Evolutionary conservation across 2,113 vertebrate species (phyloP), one percentile per base, ranked within the genome.

Genomic region (Bos taurus): DNA sequence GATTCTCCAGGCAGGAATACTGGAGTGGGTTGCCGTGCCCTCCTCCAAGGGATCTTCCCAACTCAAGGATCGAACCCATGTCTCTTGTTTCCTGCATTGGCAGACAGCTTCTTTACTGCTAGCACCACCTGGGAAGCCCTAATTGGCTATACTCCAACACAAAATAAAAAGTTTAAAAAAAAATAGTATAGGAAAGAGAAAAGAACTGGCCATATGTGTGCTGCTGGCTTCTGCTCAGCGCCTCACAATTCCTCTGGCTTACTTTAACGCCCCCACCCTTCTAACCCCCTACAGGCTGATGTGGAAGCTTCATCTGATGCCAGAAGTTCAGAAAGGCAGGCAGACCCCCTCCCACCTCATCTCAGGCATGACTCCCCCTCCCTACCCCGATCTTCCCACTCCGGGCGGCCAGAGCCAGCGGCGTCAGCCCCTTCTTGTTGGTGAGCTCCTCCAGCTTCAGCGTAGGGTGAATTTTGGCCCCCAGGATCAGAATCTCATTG

Each of bases 381-480:
- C 99, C 30, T 98, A 99, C 99, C 99, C 98, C 99, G 21, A 99
- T 99, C 98, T 99, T 99, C 87, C 99, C 99, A 0, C 98, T 99
- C 97, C 99, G 99, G 90, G 99, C 99, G 2, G 99, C 99, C 97
- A 99, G 98, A 85, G 99, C 99, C 96, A 99, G 98, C 0, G 99
- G 99, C 0, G 99, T 99, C 71, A 99, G 98, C 2, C 99, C 99
- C 19, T 99, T 98, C 50, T 99, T 98, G 99, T 99, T 99, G 97
- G 98, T 95, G 30, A 99, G 98, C n/a, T 99, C 99, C 98, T 99
- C 99, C 97, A 99, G 98, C 97, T 99, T 99, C 89, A 99, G 95
- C 2, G 99, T 98, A 0, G 99, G 99, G 92, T 99, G 98, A 54
- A 99, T 99, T 25, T 98, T 98, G 81, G 99, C 99, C 3, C 99